These are phyloP conservation scores for Cataglyphis cursor DNA, from an alignment of 2,888 invertebrate species.

Conservation along the genomic window DNA sequence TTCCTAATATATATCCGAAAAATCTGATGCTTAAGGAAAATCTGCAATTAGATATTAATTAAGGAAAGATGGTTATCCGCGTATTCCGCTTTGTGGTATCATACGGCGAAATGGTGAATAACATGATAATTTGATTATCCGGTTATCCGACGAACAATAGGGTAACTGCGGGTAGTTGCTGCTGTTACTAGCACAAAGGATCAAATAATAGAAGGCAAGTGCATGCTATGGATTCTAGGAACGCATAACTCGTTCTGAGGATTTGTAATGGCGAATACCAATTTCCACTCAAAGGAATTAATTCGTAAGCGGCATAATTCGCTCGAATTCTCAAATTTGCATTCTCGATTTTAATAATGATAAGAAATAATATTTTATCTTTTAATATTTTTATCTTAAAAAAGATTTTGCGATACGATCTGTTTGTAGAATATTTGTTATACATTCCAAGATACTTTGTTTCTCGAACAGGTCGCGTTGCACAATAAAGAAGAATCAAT, in stretches of 20 bases:
- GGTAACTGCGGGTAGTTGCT: constrained; percentile 76
- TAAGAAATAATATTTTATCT: neutral
- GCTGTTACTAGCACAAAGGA: constrained; percentile 78
- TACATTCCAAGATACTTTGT: neutral
- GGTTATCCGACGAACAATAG: constrained; percentile 78
- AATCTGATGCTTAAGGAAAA: constrained; percentile 64
- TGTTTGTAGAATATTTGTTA: neutral
- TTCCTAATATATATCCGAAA: neutral
- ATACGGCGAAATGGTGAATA: constrained; percentile 70
- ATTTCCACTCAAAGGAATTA: constrained; percentile 75
- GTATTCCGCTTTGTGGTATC: constrained; percentile 51
- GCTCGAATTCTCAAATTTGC: constrained; percentile 10
- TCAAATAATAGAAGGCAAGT: constrained; percentile 64
- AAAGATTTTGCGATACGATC: neutral
- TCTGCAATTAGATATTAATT: constrained; percentile 80
- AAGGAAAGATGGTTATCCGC: constrained; percentile 64
- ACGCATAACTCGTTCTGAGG: constrained; percentile 76
- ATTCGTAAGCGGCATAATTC: constrained; percentile 43
- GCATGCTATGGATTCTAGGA: constrained; percentile 64
- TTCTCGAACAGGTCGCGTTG: neutral
- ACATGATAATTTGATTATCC: constrained; percentile 79
- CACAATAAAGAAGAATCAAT: constrained; percentile 14
- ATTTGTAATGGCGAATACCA: constrained; percentile 73
- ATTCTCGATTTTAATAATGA: constrained; percentile 1
- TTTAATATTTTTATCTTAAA: neutral